Conservation (phyloP, 2,797 vertebrate species). For the Arctocebus calabarensis region DNA sequence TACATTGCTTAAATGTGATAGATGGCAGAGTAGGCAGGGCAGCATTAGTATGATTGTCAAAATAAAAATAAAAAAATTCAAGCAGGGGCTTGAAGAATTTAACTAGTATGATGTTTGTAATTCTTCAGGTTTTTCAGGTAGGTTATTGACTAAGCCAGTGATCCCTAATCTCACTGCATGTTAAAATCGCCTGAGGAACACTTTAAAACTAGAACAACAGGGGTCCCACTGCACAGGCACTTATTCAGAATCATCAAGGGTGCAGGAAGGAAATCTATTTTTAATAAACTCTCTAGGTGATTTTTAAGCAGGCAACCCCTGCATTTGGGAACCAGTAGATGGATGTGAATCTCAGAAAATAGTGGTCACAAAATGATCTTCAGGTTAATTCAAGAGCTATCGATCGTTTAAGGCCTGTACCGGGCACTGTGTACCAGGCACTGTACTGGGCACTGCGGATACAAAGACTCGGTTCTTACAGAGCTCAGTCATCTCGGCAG, state of each 20-base stretch:
- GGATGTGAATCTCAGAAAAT: background rate
- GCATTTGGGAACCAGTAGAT: background rate
- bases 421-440: background rate
- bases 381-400: background rate
- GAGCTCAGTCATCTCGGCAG: background rate
- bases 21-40: constrained; percentile 21
- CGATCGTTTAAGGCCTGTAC: background rate
- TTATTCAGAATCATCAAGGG: background rate
- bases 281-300: background rate
- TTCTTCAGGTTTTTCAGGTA: background rate
- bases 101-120: background rate
- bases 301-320: background rate
- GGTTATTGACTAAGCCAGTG: background rate
- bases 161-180: background rate
- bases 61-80: background rate
- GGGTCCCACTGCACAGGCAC: background rate
- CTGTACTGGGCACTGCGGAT: background rate
- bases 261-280: background rate
- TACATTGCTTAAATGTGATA: background rate
- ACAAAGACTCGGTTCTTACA: background rate
- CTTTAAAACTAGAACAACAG: constrained; percentile 1
- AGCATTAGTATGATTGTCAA: background rate
- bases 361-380: background rate
- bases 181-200: background rate
- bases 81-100: background rate